Evolutionary conservation across 2,113 vertebrate genomes (phyloP), one percentile per base, ranked within the genome.

Genomic region (Dipodomys stephensi): DNA sequence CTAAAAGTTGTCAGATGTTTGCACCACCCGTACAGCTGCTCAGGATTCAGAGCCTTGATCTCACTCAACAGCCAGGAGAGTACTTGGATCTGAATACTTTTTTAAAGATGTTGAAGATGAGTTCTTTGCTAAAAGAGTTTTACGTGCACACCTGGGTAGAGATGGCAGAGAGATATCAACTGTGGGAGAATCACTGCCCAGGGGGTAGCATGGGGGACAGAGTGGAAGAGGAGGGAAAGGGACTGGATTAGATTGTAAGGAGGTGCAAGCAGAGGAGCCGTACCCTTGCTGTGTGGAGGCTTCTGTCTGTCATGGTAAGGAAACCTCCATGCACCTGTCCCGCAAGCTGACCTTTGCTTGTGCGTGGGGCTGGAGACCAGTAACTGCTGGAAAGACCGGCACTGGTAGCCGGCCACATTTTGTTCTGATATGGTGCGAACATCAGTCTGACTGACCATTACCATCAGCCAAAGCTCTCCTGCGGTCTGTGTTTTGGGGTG

Each of bases 401-500:
- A 57, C 8, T 13, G 44, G 65, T 39, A 44, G 71, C 69, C 64
- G 76, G 78, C 46, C 44, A 60, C 27, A 9, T 18, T 23, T 44
- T 20, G 25, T 53, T 84, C 39, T 62, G 53, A 72, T 23, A 3
- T 35, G 53, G 57, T 44, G 53, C 90, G 57, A 64, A 78, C 80
- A 67, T 73, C 93, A 84, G 93, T 90, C 64, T 95, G 94, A 93
- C 95, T 12, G 60, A 35, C 95, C 72, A 90, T 65, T 15, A 62
- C 7, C 92, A 72, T 92, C 97, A 81, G 28, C 35, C 30, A 53
- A 4, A 71, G 49, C 71, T 86, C 76, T 77, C 69, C 85, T 87
- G 15, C 92, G 87, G 93, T 94, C 80, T 93, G 19, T 91, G 44
- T 88, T 90, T 92, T 94, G 72, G 87, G 84, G 87, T 96, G 91